These are phyloP conservation scores for Bryconaethiops microstoma DNA, from an alignment of 2,797 vertebrate genomes.

Conservation along the genomic window DNA sequence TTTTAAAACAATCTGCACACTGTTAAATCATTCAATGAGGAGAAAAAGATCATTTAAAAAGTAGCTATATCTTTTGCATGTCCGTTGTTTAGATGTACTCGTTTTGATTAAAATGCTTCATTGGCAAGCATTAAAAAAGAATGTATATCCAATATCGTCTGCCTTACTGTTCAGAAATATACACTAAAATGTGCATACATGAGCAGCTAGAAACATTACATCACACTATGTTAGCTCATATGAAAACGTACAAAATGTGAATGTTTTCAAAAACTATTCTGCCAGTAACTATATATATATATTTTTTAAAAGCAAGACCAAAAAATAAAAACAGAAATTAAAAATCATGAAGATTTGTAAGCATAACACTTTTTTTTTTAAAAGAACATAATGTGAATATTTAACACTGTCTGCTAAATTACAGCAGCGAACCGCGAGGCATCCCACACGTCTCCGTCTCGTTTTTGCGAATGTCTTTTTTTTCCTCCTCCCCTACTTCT, in stretches of 20 bases:
- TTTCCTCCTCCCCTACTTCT: constrained; percentile 40
- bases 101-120: constrained; percentile 87
- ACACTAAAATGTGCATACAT: constrained; percentile 96
- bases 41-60: constrained; percentile 78
- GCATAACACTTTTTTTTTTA: constrained; percentile 83
- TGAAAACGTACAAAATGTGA: constrained; percentile 99
- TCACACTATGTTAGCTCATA: constrained; percentile 97
- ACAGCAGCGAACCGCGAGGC: constrained; percentile 89
- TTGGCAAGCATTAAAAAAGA: constrained; percentile 90
- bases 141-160: constrained; percentile 84
- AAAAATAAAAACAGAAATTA: constrained; percentile 75
- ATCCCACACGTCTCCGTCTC: constrained; percentile 74
- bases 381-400: constrained; percentile 86
- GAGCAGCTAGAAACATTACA: constrained; percentile 97
- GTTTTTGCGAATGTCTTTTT: constrained; percentile 42
- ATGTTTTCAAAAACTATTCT: constrained; percentile 96
- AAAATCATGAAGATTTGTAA: constrained; percentile 83
- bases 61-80: constrained; percentile 76
- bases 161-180: constrained; percentile 97
- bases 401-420: constrained; percentile 90
- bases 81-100: constrained; percentile 61
- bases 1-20: constrained; percentile 88
- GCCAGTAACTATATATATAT: constrained; percentile 78
- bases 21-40: constrained; percentile 82
- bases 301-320: constrained; percentile 88